Evolutionary conservation across 2,113 vertebrate genomes (phyloP).

Genomic region (Gulo gulo): DNA sequence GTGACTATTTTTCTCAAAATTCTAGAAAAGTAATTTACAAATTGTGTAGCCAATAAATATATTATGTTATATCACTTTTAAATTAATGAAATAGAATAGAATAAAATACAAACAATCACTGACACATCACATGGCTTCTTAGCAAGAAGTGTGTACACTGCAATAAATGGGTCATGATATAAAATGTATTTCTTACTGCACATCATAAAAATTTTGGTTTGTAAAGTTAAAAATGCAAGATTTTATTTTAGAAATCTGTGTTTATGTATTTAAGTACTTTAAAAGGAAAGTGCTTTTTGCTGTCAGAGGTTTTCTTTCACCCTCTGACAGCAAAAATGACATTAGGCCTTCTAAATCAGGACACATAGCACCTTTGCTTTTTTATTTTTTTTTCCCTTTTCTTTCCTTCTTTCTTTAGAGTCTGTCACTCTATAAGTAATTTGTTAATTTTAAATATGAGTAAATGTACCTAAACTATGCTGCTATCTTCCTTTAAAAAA

Average conservation of each 20-base stretch:
- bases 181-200: neutral
- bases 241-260: neutral
- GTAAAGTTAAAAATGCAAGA: neutral
- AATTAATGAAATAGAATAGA: neutral
- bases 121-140: neutral
- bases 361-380: neutral
- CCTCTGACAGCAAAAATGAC: neutral
- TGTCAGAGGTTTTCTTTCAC: neutral
- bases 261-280: neutral
- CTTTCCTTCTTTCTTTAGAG: neutral
- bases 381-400: neutral
- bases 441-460: neutral
- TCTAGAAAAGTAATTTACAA: neutral
- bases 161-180: neutral
- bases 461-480: neutral
- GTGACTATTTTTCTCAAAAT: neutral
- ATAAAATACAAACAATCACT: neutral
- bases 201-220: neutral
- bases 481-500: neutral
- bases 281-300: neutral
- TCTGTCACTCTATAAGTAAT: neutral
- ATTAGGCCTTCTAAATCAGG: neutral
- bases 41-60: neutral
- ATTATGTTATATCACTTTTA: neutral
- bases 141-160: neutral